These are phyloP conservation scores for Dinoponera quadriceps DNA, from an alignment of 1,140 invertebrate species.

Conservation along the genomic window DNA sequence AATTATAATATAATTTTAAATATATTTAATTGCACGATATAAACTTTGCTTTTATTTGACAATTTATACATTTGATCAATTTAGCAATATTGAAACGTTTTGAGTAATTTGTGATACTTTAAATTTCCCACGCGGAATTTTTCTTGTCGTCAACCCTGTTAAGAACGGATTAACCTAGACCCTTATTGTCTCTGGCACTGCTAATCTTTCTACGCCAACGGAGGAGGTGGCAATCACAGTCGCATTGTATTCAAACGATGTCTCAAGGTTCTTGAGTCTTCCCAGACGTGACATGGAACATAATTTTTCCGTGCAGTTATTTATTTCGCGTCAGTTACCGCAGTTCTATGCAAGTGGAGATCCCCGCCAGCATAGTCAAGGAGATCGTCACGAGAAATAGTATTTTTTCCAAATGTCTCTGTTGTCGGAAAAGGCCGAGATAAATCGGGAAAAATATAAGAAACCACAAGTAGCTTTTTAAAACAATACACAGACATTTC, in stretches of 20 bases:
- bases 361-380: not conserved
- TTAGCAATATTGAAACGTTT: not conserved
- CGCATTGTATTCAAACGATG: conserved; percentile 79
- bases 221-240: conserved; percentile 56
- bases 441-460: no score
- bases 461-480: no score
- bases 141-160: conserved; percentile 23
- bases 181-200: conserved; percentile 58
- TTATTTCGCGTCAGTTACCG: conserved; percentile 1
- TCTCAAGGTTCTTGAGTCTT: conserved; percentile 31
- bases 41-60: not conserved
- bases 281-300: conserved; percentile 60
- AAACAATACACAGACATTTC: no score
- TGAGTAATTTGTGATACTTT: not conserved
- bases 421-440: not conserved
- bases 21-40: no score
- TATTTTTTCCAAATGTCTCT: not conserved
- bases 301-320: conserved; percentile 30
- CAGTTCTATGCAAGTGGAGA: not conserved
- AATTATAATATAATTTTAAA: no score
- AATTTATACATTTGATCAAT: not conserved
- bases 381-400: not conserved
- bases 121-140: conserved; percentile 14
- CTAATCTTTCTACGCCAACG: conserved; percentile 10
- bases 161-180: conserved; percentile 70